phyloP scores from a whole-genome alignment of 2,888 invertebrate genomes.

The Eubasilissa splendida region DNA sequence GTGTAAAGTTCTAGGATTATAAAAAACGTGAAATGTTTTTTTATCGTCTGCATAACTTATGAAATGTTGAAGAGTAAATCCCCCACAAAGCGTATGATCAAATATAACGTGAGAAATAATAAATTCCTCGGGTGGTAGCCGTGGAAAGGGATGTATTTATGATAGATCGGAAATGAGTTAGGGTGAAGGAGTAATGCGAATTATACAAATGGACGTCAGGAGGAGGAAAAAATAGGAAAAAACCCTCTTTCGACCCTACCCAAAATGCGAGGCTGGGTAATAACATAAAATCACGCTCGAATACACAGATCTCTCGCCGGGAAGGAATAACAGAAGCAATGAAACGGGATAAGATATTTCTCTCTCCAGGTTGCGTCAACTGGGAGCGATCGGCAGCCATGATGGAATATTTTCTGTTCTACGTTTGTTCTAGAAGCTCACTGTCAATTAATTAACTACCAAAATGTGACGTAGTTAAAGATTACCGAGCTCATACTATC shows the following conservation, averaged over 20 bases:
- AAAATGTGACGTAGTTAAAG: too few relatives aligned
- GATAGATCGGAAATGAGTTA: conserved; percentile 21
- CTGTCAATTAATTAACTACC: too few relatives aligned
- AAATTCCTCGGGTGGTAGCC: too few relatives aligned
- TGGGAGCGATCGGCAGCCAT: conserved; percentile 10
- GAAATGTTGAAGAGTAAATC: too few relatives aligned
- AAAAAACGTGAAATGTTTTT: too few relatives aligned
- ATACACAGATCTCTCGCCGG: conserved; percentile 14
- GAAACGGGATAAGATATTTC: conserved; percentile 29
- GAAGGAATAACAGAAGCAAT: conserved; percentile 31
- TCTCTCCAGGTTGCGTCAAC: neutral
- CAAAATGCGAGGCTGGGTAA: conserved; percentile 27
- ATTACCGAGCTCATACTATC: too few relatives aligned
- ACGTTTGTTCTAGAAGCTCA: too few relatives aligned
- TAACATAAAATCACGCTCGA: conserved; percentile 48
- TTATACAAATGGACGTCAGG: conserved; percentile 25
- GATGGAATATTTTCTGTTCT: conserved; percentile 50
- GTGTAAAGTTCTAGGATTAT: too few relatives aligned
- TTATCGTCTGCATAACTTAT: too few relatives aligned
- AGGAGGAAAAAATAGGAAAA: conserved; percentile 14
- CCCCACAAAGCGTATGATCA: too few relatives aligned
- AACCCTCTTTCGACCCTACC: conserved; percentile 10
- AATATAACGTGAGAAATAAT: too few relatives aligned
- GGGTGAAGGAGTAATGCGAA: conserved; percentile 20
- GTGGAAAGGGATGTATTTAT: neutral